These are phyloP conservation scores for Tiliqua scincoides DNA, from an alignment of 2,113 vertebrate genomes.

Conservation along the genomic window DNA sequence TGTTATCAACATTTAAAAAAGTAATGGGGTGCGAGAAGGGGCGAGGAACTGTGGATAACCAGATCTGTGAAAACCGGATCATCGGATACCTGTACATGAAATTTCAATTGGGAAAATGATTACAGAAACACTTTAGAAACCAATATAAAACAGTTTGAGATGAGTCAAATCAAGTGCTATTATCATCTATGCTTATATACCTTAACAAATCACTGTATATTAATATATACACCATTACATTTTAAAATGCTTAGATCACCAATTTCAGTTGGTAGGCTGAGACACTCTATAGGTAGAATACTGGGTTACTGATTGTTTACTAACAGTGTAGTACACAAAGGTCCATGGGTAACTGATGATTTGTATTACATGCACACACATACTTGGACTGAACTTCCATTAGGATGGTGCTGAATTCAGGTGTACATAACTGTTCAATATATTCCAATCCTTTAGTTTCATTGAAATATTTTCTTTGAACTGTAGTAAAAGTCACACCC, in stretches of 20 bases:
- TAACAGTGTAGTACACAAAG: not conserved
- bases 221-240: slow-evolving; percentile 8
- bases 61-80: no score
- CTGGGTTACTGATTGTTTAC: not conserved
- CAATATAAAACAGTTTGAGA: not conserved
- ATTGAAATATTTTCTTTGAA: slow-evolving; percentile 96
- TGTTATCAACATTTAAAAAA: no score
- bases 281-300: not conserved
- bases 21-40: no score
- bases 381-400: slow-evolving; percentile 97
- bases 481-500: slow-evolving; percentile 88
- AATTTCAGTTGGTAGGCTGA: not conserved
- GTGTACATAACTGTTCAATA: slow-evolving; percentile 89
- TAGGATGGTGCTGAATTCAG: slow-evolving; percentile 89
- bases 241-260: not conserved
- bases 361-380: slow-evolving; percentile 66
- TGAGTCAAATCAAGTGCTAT: not conserved
- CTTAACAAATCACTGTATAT: not conserved
- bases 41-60: no score
- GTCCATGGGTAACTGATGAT: not conserved
- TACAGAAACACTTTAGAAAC: not conserved
- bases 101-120: not conserved
- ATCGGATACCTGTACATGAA: not conserved
- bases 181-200: not conserved
- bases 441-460: slow-evolving; percentile 97